A percentile compares a stretch with the other conserved stretches of the same genome.
phyloP scores from a whole-genome alignment of 2,888 invertebrate genomes.

The Dynastes tityus region DNA sequence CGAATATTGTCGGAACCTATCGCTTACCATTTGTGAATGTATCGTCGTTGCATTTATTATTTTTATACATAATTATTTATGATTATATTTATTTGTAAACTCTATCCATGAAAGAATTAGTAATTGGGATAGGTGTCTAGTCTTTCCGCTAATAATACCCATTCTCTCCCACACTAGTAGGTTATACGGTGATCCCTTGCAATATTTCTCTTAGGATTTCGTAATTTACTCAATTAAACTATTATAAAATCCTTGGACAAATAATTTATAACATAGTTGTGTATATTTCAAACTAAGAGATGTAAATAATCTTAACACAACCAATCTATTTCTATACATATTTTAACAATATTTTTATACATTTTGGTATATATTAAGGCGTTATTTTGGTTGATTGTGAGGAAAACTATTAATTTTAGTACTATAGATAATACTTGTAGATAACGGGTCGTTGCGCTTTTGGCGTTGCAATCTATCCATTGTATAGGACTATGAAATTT shows the following conservation, averaged over 20 bases:
- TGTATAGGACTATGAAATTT: slow-evolving; percentile 34
- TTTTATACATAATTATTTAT: slow-evolving; percentile 40
- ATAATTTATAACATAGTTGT: slow-evolving; percentile 6
- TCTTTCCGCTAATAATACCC: slow-evolving; percentile 24
- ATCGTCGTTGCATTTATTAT: slow-evolving; percentile 42
- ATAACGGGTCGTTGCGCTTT: slow-evolving; percentile 2
- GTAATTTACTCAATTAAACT: neutral
- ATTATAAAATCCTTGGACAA: neutral
- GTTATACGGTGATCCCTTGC: neutral
- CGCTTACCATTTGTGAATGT: slow-evolving; percentile 12
- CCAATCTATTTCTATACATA: slow-evolving; percentile 36
- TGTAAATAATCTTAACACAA: slow-evolving; percentile 23
- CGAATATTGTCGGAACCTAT: neutral
- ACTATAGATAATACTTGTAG: slow-evolving; percentile 4
- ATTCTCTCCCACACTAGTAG: neutral
- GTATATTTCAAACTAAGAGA: slow-evolving; percentile 20
- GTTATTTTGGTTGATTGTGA: slow-evolving; percentile 12
- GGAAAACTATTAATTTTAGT: slow-evolving; percentile 16
- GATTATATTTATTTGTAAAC: slow-evolving; percentile 34
- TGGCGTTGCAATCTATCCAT: neutral
- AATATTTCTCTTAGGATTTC: slow-evolving; percentile 3
- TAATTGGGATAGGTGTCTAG: slow-evolving; percentile 23
- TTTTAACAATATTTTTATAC: slow-evolving; percentile 50
- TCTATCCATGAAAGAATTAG: neutral
- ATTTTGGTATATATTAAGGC: slow-evolving; percentile 39